Evolutionary conservation across 2,888 invertebrate genomes (phyloP), one percentile per base, ranked within the genome.

Genomic region (Adelognathus sp.): DNA sequence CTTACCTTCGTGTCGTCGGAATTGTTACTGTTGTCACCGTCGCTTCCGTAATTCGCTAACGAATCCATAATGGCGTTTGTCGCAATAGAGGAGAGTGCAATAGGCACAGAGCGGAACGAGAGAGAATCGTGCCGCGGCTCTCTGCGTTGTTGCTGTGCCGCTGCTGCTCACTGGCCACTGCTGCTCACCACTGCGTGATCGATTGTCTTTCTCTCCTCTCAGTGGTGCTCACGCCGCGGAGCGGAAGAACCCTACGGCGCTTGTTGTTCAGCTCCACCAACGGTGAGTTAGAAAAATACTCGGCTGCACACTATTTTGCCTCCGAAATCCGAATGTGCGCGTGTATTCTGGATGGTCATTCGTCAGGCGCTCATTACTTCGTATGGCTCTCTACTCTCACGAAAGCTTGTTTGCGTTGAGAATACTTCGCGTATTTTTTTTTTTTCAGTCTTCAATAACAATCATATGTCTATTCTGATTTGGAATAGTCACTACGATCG

Each of bases 21-120:
- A 86, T 90, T 87, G 69, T 89, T 88, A 82, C 91, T 91, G 80
- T 93, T 94, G 80, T 96, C 96, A 86, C 96, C 96, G 86, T 96
- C 96, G 91, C 96, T 96, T 81, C 94, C 95, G 89, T 96, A 96
- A 88, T 94, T 95, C 79, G 95, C 94, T 77, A 96, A 92, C 56
- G 95, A 95, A 91, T 96, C 95, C 96, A 96, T 96, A 79, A 86
- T 86, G 85, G 83, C 83, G 85, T 71, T 67, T 44, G 24, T n/a
- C 6, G 27, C 29, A 56, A 29, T 64, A 9, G 31, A 33, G 39
- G 24, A 24, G 58, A 56, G 39, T 31, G 31, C 16, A 24, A 31
- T 16, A 36, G n/a, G 31, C 52, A 39, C 54, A 50, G 33, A 31
- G 61, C 61, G 41, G 63, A 64, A 76, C 61, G 69, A 61, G 24